Evolutionary conservation across 2,888 invertebrate species (phyloP).

Genomic region (Tetranychus piercei): DNA sequence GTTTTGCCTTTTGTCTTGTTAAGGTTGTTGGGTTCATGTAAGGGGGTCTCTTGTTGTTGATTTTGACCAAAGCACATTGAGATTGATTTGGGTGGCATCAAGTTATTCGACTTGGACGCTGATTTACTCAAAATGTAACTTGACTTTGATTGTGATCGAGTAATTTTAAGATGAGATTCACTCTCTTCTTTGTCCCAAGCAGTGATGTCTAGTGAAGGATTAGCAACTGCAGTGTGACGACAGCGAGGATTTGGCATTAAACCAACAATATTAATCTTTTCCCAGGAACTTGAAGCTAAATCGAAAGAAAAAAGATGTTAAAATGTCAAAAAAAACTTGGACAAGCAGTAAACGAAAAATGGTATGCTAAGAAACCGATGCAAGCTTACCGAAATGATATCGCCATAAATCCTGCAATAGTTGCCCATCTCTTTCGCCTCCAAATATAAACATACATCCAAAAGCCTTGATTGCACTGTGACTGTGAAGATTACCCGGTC

Average conservation of each 20-base stretch:
- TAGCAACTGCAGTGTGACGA: slow-evolving; percentile 28
- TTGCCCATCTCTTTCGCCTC: slow-evolving; percentile 53
- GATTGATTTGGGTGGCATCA: slow-evolving; percentile 25
- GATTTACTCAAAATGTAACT: slow-evolving; percentile 5
- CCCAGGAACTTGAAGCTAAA: slow-evolving; percentile 54
- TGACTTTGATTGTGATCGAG: slow-evolving; percentile 13
- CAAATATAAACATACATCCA: slow-evolving; percentile 57
- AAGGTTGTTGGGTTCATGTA: slow-evolving; percentile 13
- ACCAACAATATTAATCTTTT: slow-evolving; percentile 39
- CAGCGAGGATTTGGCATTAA: slow-evolving; percentile 28
- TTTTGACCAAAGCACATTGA: slow-evolving; percentile 26
- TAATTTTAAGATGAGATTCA: slow-evolving; percentile 2
- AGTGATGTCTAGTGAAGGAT: slow-evolving; percentile 23
- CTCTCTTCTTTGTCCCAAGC: slow-evolving; percentile 16
- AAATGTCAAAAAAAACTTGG: neutral
- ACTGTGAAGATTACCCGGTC: slow-evolving; percentile 52
- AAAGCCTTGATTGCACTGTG: slow-evolving; percentile 59
- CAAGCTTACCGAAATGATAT: slow-evolving; percentile 51
- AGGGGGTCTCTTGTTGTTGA: slow-evolving; percentile 11
- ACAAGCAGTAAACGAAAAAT: neutral
- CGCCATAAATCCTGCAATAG: slow-evolving; percentile 59
- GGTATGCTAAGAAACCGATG: neutral
- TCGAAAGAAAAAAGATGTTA: slow-evolving; percentile 6
- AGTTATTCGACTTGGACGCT: neutral
- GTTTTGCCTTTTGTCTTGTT: neutral